phyloP scores from a whole-genome alignment of 2,113 vertebrate species.

The Lepidothrix coronata region DNA sequence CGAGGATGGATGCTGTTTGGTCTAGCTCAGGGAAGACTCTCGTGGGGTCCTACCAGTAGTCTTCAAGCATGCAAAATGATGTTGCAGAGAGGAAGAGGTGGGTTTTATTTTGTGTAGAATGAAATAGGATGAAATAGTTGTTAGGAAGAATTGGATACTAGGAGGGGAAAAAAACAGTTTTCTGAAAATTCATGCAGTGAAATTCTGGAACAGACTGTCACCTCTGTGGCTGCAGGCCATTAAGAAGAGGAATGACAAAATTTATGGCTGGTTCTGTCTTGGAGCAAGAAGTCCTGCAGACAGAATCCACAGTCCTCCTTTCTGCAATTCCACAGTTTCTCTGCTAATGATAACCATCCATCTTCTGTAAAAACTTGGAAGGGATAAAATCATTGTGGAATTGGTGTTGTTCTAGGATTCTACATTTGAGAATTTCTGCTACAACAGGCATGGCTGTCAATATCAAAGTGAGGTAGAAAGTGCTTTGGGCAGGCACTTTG shows the following conservation, averaged over 20 bases:
- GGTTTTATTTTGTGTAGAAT: neutral
- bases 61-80: neutral
- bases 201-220: neutral
- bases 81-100: neutral
- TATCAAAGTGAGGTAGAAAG: conserved; percentile 13
- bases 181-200: neutral
- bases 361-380: neutral
- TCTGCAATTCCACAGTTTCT: neutral
- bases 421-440: neutral
- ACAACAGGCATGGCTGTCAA: neutral
- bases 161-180: neutral
- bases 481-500: neutral
- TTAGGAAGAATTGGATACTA: neutral
- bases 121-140: neutral
- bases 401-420: neutral
- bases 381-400: neutral
- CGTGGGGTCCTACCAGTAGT: neutral
- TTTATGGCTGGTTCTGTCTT: neutral
- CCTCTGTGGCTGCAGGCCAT: neutral
- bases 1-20: neutral
- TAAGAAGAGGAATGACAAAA: neutral
- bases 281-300: neutral
- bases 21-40: neutral
- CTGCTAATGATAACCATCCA: neutral
- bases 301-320: neutral